Conservation (phyloP, 2,113 vertebrate genomes). For the Calyptommatus sinebrachiatus region DNA sequence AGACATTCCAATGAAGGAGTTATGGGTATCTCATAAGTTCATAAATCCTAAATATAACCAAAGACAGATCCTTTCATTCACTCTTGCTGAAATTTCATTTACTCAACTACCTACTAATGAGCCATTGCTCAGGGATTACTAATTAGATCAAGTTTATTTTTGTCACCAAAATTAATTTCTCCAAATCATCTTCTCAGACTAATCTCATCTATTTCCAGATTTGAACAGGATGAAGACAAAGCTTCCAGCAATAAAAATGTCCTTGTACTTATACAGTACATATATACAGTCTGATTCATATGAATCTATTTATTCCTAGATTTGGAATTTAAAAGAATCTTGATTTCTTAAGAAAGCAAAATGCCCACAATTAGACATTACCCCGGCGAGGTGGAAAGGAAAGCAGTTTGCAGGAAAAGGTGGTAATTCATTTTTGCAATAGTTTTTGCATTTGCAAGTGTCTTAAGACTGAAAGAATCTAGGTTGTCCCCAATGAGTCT, state of each 20-base stretch:
- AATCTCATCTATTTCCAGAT: slow-evolving; percentile 71
- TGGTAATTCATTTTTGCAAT: no score
- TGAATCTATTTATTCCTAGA: not conserved
- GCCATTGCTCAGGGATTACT: slow-evolving; percentile 80
- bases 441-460: no score
- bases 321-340: not conserved
- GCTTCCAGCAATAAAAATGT: slow-evolving; percentile 39
- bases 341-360: not conserved
- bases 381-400: no score
- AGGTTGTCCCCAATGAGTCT: no score
- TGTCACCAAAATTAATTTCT: slow-evolving; percentile 89
- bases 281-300: accelerated
- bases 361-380: no score
- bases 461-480: no score
- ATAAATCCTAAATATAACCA: slow-evolving; percentile 74
- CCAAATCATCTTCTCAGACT: slow-evolving; percentile 75
- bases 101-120: slow-evolving; percentile 84
- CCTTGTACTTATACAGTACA: not conserved
- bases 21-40: slow-evolving; percentile 66
- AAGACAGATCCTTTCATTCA: slow-evolving; percentile 86
- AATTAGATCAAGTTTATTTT: slow-evolving; percentile 94
- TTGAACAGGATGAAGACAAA: slow-evolving; percentile 27
- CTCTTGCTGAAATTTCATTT: slow-evolving; percentile 86
- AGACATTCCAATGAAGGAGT: slow-evolving; percentile 52
- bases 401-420: no score